Conservation (phyloP, 2,113 vertebrate genomes). For the Colaptes auratus region DNA sequence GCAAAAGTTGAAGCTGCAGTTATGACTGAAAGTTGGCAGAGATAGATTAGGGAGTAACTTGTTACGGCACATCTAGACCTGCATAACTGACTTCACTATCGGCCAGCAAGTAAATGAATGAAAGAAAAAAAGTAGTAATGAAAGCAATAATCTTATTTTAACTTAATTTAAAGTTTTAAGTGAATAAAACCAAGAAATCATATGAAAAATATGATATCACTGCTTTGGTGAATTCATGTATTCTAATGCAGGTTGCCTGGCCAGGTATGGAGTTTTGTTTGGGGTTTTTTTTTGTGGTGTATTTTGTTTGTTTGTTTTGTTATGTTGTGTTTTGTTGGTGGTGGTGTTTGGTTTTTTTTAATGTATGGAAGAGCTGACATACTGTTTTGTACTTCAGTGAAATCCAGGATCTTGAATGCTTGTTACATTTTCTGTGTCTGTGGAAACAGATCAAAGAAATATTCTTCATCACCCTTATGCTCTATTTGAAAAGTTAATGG, state of each 20-base stretch:
- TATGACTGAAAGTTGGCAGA: slow-evolving; percentile 4
- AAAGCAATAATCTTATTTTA: neutral
- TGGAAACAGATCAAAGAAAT: slow-evolving; percentile 14
- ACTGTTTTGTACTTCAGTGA: slow-evolving; percentile 1
- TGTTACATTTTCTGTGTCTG: slow-evolving; percentile 21
- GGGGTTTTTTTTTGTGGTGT: no score
- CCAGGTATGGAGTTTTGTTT: neutral
- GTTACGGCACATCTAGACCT: neutral
- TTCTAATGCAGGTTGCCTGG: neutral
- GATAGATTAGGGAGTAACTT: neutral
- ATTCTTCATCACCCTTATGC: neutral
- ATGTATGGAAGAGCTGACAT: neutral
- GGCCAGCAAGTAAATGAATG: neutral
- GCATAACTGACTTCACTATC: neutral
- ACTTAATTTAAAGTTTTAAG: neutral
- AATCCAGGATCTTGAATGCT: neutral
- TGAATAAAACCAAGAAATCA: neutral
- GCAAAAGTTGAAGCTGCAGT: neutral
- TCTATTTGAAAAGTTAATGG: slow-evolving; percentile 51
- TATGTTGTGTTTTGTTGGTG: no score
- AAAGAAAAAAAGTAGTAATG: neutral
- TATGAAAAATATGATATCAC: neutral
- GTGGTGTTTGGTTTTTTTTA: no score
- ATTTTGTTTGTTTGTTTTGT: no score
- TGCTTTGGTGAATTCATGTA: neutral